Evolutionary conservation across 2,888 invertebrate genomes (phyloP).

Genomic region (Fabriciana adippe): DNA sequence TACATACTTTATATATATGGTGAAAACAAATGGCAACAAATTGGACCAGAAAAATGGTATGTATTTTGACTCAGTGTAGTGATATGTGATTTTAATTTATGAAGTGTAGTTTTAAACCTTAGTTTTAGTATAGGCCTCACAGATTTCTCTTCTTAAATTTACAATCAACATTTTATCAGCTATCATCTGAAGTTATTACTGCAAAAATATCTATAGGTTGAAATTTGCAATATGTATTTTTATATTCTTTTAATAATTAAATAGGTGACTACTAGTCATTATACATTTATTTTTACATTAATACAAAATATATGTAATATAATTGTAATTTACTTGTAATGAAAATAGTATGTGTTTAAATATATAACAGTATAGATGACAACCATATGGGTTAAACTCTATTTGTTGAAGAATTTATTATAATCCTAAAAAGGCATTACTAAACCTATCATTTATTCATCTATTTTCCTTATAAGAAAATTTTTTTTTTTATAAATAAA

Average conservation of each 20-base stretch:
- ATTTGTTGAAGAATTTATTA: not conserved
- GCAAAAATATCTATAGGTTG: not conserved
- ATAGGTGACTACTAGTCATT: conserved; percentile 16
- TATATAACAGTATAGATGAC: not conserved
- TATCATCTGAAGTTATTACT: conserved; percentile 16
- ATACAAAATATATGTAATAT: conserved; percentile 8
- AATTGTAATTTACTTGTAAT: conserved; percentile 15
- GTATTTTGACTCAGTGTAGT: conserved; percentile 82
- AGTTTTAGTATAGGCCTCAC: conserved; percentile 51
- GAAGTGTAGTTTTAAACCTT: conserved; percentile 55
- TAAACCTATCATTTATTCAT: not conserved
- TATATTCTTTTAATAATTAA: not conserved
- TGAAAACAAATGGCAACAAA: conserved; percentile 95
- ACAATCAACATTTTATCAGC: conserved; percentile 51
- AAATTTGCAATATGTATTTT: not conserved
- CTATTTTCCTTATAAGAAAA: not conserved
- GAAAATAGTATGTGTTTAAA: conserved; percentile 6
- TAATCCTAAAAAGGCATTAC: conserved; percentile 2
- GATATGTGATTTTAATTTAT: conserved; percentile 44
- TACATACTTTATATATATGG: conserved; percentile 97
- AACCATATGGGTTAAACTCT: not conserved
- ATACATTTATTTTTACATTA: conserved; percentile 16
- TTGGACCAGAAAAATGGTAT: conserved; percentile 91
- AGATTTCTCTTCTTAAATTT: conserved; percentile 55
- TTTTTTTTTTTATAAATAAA: not conserved